Evolutionary conservation across 2,888 invertebrate genomes (phyloP).

Genomic region (Plebejus anna): DNA sequence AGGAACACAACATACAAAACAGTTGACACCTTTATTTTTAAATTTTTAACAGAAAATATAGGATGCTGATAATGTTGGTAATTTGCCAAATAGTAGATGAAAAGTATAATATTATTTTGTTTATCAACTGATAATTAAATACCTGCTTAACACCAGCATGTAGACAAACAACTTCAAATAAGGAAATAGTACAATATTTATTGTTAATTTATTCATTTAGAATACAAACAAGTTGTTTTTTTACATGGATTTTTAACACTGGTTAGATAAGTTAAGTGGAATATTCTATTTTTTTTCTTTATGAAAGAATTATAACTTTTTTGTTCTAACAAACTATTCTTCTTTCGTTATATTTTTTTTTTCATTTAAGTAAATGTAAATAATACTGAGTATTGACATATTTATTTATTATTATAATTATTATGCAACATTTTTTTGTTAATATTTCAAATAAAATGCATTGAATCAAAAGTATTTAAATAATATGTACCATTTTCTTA

Average conservation of each 20-base stretch:
- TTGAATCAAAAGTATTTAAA: too few relatives aligned
- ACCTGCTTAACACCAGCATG: neutral
- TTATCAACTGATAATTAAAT: neutral
- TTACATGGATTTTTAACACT: neutral
- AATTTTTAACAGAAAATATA: conserved; percentile 33
- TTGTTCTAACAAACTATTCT: too few relatives aligned
- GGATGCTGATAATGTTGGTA: conserved; percentile 46
- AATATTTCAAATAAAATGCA: too few relatives aligned
- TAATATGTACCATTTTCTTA: too few relatives aligned
- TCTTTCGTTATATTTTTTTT: too few relatives aligned
- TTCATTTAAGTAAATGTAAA: too few relatives aligned
- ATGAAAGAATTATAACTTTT: too few relatives aligned
- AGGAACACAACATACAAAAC: neutral
- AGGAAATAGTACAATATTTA: neutral
- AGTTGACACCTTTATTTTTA: neutral
- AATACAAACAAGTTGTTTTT: neutral
- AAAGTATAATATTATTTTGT: neutral
- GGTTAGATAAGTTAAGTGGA: neutral
- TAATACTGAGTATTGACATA: too few relatives aligned
- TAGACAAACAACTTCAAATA: neutral
- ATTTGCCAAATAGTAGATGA: conserved; percentile 44
- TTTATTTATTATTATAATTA: too few relatives aligned
- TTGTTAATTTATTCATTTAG: neutral
- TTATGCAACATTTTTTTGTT: too few relatives aligned
- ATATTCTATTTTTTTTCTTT: too few relatives aligned